Base-by-base conservation (phyloP, 1,140 invertebrate species). In the Drosophila prosaltans region DNA sequence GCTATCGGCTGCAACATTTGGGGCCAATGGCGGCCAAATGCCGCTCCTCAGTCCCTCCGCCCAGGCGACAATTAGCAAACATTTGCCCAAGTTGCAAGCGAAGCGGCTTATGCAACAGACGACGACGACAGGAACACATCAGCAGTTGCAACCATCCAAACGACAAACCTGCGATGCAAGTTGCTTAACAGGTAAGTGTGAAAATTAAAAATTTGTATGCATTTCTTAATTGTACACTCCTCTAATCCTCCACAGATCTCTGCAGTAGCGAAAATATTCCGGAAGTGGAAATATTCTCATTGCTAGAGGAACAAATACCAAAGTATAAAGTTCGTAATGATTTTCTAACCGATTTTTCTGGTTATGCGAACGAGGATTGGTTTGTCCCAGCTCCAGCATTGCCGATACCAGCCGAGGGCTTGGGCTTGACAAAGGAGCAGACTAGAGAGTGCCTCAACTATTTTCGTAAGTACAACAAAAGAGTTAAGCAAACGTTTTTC, bases 281-380 rank as follows among this genome's bases (percentile, higher is more conserved):
- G 91, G 95, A 99, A 94, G 97, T 99, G 80, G 98, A 99, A 93
- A 97, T 99, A 90, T 96, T 99, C 91, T 98, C 97, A 92, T 94
- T 99, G 80, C 93, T 99, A 57, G 96, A 99, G 93, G 98, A 99
- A 92, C 96, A 98, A 93, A 98, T 99, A 92, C 98, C 98, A 57
- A 96, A 95, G 90, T 99, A 99, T 92, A 97, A 96, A 92, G 94
- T 99, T 57, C 94, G 98, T 92, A 97, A 97, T 61, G 98, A 99
- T 93, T 97, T 97, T 68, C 94, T 98, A 70, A 98, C 98, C n/a
- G 94, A 97, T 91, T 99, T 99, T 93, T 95, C 93, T 96, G 97
- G 98, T 63, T 98, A 98, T 95, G 96, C 97, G 91, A 98, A 98
- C 94, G 94, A 96, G 91, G 98, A 99, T 93, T 98, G 98, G 97